Base-by-base conservation (phyloP, 2,888 invertebrate genomes). In the Andrena fulva region DNA sequence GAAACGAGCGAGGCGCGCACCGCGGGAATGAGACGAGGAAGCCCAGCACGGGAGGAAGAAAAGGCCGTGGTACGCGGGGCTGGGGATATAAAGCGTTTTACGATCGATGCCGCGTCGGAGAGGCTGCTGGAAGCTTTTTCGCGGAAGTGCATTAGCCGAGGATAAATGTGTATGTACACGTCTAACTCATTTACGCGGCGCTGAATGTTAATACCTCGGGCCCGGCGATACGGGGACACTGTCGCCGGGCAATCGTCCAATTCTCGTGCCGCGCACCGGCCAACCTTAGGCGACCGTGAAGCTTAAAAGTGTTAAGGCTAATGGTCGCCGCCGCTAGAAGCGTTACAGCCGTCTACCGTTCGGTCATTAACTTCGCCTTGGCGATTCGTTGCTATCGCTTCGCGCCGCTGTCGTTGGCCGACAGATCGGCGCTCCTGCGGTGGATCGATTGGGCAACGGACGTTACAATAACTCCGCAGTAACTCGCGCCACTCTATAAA, bases 231-330 rank as follows among this genome's bases (percentile, higher is more conserved):
- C 69, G 73, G 69, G 81, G 77, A 87, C 84, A 84, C 64, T 24
- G 82, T 74, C 74, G 82, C 77, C 64, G 87, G 87, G 87, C 85
- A 86, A 69, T 74, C 80, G 78, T 87, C 85, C 87, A 87, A 87
- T 87, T 87, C 81, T 76, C 78, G 64, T 66, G 81, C 56, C 75
- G 31, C 60, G 60, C 48, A 72, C 62, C 63, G 62, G 62, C 79
- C n/a, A 42, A 42, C 42, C 42, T 42, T 31, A 50, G 35, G 54
- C 77, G 84, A 85, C 78, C 83, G 78, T 85, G 79, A 73, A 77
- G 82, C 77, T 87, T 76, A 79, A 81, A 87, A 84, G 84, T 87
- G 79, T 84, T 84, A 85, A 87, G 73, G 81, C 84, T 85, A 87
- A 87, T 85, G 75, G 59, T 78, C 70, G 64, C 75, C 50, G 52